phyloP scores from a whole-genome alignment of 1,140 invertebrate species.

The Himalopsyche phryganea region DNA sequence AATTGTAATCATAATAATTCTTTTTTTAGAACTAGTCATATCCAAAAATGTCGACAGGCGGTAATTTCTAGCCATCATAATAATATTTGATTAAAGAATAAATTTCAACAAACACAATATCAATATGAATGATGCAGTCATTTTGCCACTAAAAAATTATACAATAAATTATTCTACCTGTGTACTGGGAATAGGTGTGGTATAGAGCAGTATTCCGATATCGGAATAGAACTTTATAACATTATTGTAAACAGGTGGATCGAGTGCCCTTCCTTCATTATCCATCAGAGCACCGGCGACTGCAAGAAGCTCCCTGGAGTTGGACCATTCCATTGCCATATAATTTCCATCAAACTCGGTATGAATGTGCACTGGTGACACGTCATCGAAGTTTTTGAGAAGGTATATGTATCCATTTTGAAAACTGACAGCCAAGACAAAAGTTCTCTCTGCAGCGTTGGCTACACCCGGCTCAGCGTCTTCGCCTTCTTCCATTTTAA shows the following conservation, averaged over 20 bases:
- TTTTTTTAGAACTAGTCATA: too few species aligned
- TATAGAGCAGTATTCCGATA: slow-evolving; percentile 69
- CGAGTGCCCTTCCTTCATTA: slow-evolving; percentile 37
- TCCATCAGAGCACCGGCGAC: slow-evolving; percentile 72
- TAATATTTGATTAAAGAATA: too few species aligned
- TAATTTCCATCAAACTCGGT: slow-evolving; percentile 75
- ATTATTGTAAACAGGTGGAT: slow-evolving; percentile 61
- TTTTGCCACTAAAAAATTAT: too few species aligned
- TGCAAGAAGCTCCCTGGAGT: slow-evolving; percentile 86
- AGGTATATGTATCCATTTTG: slow-evolving; percentile 85
- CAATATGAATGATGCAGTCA: too few species aligned
- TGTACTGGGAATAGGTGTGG: slow-evolving; percentile 69
- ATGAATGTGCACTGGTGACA: slow-evolving; percentile 79
- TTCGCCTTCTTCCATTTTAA: slow-evolving; percentile 95
- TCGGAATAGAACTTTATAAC: slow-evolving; percentile 77
- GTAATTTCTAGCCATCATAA: too few species aligned
- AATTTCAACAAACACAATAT: too few species aligned
- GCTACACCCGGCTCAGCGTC: slow-evolving; percentile 58
- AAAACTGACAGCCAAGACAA: slow-evolving; percentile 83
- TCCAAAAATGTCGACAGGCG: too few species aligned
- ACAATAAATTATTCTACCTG: too few species aligned
- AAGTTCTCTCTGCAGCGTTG: slow-evolving; percentile 55
- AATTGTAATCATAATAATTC: too few species aligned
- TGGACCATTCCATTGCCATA: slow-evolving; percentile 91
- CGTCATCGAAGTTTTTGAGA: slow-evolving; percentile 88